Conservation (phyloP, 2,888 invertebrate species). For the Euzophera pinguis region DNA sequence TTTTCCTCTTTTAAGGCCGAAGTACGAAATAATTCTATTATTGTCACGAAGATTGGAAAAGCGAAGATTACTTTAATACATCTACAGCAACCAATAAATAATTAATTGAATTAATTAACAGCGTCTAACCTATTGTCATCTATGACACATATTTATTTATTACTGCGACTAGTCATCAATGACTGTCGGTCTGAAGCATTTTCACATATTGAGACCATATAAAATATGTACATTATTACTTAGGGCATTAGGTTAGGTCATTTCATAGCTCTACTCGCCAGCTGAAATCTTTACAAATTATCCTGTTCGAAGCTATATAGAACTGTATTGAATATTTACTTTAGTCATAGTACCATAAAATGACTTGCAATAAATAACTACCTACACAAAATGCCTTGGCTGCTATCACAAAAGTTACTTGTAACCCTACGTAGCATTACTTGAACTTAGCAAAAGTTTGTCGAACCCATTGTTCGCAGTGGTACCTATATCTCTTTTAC, state of each 20-base stretch:
- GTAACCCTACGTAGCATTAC: slow-evolving; percentile 5
- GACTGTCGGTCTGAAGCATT: no score
- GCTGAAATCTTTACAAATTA: background rate
- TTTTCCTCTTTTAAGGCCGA: slow-evolving; percentile 14
- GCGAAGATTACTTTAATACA: background rate
- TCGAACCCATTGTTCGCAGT: background rate
- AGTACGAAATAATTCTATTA: background rate
- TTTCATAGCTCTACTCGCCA: background rate
- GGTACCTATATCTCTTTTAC: background rate
- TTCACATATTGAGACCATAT: no score
- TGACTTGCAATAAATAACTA: slow-evolving; percentile 9
- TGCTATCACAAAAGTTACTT: slow-evolving; percentile 2
- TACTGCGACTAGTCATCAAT: no score
- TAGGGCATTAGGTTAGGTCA: no score
- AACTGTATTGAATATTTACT: background rate
- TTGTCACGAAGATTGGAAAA: background rate
- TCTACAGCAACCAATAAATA: no score
- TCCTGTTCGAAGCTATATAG: background rate
- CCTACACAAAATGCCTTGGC: slow-evolving; percentile 6
- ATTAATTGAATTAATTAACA: no score
- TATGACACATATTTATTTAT: background rate
- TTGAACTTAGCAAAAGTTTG: background rate
- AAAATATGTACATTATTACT: no score
- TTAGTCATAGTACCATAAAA: background rate
- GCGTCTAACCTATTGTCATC: no score